Percentiles rank a stretch among this genome's conserved stretches.
Evolutionary conservation across 2,113 vertebrate species (phyloP).

Genomic region (Saccopteryx leptura): DNA sequence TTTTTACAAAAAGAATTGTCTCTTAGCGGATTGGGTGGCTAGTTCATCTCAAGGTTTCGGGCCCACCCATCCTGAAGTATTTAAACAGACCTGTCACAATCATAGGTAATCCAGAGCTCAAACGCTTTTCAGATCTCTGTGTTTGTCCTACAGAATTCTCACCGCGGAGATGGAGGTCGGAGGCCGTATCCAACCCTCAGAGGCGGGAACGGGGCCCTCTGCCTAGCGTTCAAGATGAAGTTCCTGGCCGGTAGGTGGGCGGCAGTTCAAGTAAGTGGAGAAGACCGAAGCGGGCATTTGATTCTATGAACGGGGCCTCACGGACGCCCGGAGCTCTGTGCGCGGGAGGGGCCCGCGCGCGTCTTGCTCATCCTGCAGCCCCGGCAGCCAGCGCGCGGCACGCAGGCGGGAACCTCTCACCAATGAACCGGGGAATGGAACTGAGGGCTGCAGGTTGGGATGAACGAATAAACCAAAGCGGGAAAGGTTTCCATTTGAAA

Average conservation of each 20-base stretch:
- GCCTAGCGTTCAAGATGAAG: background rate
- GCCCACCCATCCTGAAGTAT: background rate
- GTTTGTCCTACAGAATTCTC: background rate
- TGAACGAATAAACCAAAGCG: background rate
- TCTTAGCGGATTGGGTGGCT: background rate
- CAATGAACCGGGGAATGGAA: background rate
- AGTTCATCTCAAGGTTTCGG: background rate
- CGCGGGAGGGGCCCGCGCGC: background rate
- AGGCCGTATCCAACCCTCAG: background rate
- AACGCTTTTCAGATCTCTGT: background rate
- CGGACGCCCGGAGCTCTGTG: background rate
- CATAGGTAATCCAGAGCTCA: background rate
- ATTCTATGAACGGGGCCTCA: background rate
- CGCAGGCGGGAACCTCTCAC: background rate
- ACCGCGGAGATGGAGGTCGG: background rate
- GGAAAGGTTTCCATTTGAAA: background rate
- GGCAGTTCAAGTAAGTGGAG: background rate
- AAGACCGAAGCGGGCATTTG: background rate
- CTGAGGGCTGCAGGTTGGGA: background rate
- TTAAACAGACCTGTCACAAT: background rate
- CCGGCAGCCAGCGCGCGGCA: background rate
- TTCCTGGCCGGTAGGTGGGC: background rate
- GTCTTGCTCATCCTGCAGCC: background rate
- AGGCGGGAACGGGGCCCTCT: background rate
- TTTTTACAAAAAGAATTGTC: background rate